Percentiles rank a stretch among this genome's conserved stretches.
Conservation (phyloP, 2,888 invertebrate species). For the Junonia oenone region DNA sequence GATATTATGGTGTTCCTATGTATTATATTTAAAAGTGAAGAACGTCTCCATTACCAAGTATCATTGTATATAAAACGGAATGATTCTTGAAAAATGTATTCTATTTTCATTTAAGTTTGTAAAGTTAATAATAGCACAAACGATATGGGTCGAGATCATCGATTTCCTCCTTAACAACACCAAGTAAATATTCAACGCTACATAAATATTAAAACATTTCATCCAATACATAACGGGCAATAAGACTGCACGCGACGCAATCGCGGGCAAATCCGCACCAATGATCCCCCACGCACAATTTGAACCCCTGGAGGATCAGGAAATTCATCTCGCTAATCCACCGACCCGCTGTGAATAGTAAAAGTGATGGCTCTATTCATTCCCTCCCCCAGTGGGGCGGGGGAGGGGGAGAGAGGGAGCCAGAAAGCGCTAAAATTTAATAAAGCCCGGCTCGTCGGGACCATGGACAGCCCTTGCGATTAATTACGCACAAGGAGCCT, state of each 20-base stretch:
- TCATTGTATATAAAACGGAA: too few species aligned
- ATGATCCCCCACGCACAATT: constrained; percentile 57
- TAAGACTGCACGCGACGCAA: constrained; percentile 44
- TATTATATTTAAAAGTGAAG: too few species aligned
- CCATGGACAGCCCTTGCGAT: constrained; percentile 65
- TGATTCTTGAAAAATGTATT: too few species aligned
- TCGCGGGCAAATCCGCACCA: constrained; percentile 52
- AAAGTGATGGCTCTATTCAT: constrained; percentile 77
- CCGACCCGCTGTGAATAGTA: constrained; percentile 68
- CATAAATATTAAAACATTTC: constrained; percentile 6
- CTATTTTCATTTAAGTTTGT: too few species aligned
- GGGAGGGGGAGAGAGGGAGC: constrained; percentile 34
- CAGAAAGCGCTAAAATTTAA: constrained; percentile 77
- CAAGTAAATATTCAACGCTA: constrained; percentile 4
- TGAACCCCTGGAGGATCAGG: constrained; percentile 59
- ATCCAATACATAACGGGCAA: constrained; percentile 25
- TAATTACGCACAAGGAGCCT: constrained; percentile 74
- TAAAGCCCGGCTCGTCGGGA: constrained; percentile 57
- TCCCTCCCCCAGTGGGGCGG: constrained; percentile 26
- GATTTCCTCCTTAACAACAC: too few species aligned
- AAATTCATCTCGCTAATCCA: constrained; percentile 76
- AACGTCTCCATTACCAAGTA: too few species aligned
- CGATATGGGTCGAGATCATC: too few species aligned
- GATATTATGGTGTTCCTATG: not conserved
- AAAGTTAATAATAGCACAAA: too few species aligned